Conservation (phyloP, 2,113 vertebrate genomes). For the Pachypanchax playfairii region DNA sequence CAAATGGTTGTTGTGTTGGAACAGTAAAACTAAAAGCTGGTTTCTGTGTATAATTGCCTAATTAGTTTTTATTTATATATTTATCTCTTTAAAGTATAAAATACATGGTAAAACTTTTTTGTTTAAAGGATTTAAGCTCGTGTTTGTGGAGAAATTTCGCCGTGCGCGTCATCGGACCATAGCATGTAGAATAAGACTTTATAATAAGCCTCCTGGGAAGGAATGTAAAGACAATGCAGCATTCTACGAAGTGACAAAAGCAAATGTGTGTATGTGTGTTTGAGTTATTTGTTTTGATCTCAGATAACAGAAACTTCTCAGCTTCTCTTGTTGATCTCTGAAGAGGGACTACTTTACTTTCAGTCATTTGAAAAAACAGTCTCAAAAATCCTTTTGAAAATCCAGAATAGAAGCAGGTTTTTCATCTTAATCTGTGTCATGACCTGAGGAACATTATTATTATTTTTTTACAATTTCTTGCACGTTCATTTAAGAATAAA, state of each 20-base stretch:
- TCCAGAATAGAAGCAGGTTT: too few relatives aligned
- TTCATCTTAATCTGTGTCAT: background rate
- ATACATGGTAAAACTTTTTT: too few relatives aligned
- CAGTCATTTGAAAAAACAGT: too few relatives aligned
- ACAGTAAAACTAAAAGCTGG: constrained; percentile 11
- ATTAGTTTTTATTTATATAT: background rate
- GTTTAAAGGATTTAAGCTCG: background rate
- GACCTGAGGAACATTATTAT: too few relatives aligned
- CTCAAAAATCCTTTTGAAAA: too few relatives aligned
- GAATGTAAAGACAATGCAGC: background rate
- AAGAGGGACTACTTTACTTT: too few relatives aligned
- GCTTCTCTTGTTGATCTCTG: background rate
- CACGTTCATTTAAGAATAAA: background rate
- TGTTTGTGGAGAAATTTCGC: constrained; percentile 2
- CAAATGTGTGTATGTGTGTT: background rate
- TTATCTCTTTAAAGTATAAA: too few relatives aligned
- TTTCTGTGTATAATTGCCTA: too few relatives aligned
- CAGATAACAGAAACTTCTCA: constrained; percentile 5
- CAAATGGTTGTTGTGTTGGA: constrained; percentile 9
- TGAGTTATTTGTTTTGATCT: constrained; percentile 9
- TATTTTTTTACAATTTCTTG: too few relatives aligned
- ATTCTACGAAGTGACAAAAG: constrained; percentile 3
- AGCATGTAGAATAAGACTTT: background rate
- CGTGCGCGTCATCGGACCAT: background rate
- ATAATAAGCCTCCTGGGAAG: background rate